Percentiles rank a stretch among this genome's conserved stretches.
Conservation (phyloP, 2,797 vertebrate species). For the Masticophis lateralis region DNA sequence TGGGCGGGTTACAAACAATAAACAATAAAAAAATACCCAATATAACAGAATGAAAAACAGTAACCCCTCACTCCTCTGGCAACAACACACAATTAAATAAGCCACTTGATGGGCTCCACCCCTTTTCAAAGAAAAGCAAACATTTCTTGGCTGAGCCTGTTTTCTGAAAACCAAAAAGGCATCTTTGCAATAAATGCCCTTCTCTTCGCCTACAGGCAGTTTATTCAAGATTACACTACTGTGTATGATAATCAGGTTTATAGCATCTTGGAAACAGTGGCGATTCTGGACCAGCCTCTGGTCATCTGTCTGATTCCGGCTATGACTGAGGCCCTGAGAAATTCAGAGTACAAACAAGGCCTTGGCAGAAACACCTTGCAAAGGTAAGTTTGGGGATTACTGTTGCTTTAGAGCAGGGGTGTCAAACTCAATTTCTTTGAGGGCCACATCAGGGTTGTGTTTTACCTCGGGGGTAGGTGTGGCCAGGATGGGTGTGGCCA, state of each 20-base stretch:
- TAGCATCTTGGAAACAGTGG: conserved; percentile 81
- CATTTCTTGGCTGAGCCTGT: conserved; percentile 25
- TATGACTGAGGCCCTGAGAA: conserved; percentile 83
- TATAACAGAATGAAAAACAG: background rate
- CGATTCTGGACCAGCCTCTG: conserved; percentile 75
- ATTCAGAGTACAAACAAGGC: conserved; percentile 87
- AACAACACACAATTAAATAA: background rate
- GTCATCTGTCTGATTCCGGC: conserved; percentile 82
- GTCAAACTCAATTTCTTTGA: too few relatives aligned
- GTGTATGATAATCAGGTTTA: conserved; percentile 86
- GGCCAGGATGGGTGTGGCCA: too few relatives aligned
- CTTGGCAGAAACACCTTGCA: conserved; percentile 84
- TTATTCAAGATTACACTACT: conserved; percentile 85
- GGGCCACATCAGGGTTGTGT: too few relatives aligned
- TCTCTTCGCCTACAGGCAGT: conserved; percentile 75
- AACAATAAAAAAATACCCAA: background rate
- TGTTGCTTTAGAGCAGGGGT: background rate
- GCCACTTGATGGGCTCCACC: background rate
- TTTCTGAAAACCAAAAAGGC: conserved; percentile 40
- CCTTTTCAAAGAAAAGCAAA: background rate
- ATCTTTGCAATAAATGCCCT: conserved; percentile 41
- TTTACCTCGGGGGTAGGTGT: too few relatives aligned
- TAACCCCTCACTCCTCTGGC: background rate
- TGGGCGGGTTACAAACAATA: background rate
- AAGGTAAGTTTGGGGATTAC: conserved; percentile 75